Base-by-base conservation (phyloP, 2,113 vertebrate genomes). In the Engraulis encrasicolus region DNA sequence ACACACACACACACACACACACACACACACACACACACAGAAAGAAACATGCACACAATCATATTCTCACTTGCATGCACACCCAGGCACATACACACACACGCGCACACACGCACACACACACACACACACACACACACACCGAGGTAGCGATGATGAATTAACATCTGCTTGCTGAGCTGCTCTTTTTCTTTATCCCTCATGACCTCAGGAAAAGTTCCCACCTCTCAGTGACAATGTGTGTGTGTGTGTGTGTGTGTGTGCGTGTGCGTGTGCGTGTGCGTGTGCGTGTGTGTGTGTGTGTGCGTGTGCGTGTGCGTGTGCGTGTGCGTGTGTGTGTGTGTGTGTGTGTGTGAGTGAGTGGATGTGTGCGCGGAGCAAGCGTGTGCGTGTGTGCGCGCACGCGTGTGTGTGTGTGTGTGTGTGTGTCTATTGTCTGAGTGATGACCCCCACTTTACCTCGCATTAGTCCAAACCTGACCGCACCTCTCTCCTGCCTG, bases 371-470 rank as follows among this genome's bases (percentile, higher is more conserved):
- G n/a, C n/a, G n/a, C n/a, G n/a, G n/a, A n/a, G n/a, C n/a, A n/a
- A n/a, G n/a, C n/a, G n/a, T n/a, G n/a, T n/a, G n/a, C n/a, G n/a
- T n/a, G n/a, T n/a, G n/a, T n/a, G n/a, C n/a, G n/a, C n/a, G n/a
- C n/a, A 66, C 19, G 9, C 19, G 12, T 52, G 50, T 52, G 54
- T 58, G 54, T 58, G 54, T 58, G 54, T 58, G 58, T 66, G 20
- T 66, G 23, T 66, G 58, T 71, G 58, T 74, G 66, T 34, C 27
- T 74, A 12, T 31, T 14, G 66, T 74, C 23, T 31, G 23, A 74
- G 31, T 31, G 23, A 74, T 74, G 66, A 74, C 66, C 66, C 66
- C 66, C 66, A 74, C 66, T 66, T 66, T 74, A 74, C 66, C 23
- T 31, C 23, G 34, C 27, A 74, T 74, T 74, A 74, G 11, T 74